Percentiles rank a stretch among this genome's conserved stretches.
These are phyloP conservation scores for Vanessa atalanta DNA, from an alignment of 1,140 invertebrate species.

Conservation along the genomic window DNA sequence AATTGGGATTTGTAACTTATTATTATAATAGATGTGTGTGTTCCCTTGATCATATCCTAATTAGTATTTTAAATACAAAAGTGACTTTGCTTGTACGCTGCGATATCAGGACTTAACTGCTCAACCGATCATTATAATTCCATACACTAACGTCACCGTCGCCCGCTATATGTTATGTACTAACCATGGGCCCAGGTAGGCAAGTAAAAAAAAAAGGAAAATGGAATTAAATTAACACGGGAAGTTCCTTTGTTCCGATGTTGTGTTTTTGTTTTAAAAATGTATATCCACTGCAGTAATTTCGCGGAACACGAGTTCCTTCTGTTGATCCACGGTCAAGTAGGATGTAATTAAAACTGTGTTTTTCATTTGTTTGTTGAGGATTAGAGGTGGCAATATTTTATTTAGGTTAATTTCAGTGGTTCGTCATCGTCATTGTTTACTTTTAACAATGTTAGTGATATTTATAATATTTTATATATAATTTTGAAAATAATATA, in stretches of 20 bases:
- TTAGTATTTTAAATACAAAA: too few relatives aligned
- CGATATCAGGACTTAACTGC: too few relatives aligned
- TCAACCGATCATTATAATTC: too few relatives aligned
- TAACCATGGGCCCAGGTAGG: not conserved
- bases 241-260: constrained; percentile 16
- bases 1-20: too few relatives aligned
- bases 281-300: constrained; percentile 24
- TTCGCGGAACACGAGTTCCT: constrained; percentile 24
- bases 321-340: constrained; percentile 37
- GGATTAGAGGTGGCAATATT: constrained; percentile 43
- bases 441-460: not conserved
- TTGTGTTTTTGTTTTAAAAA: constrained; percentile 18
- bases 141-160: too few relatives aligned
- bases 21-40: too few relatives aligned
- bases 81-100: too few relatives aligned
- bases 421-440: not conserved
- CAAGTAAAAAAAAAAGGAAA: constrained; percentile 7
- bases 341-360: constrained; percentile 52
- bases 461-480: not conserved
- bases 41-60: too few relatives aligned
- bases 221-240: not conserved
- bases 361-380: constrained; percentile 53
- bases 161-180: not conserved
- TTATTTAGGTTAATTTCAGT: constrained; percentile 4
- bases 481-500: too few relatives aligned